These are phyloP conservation scores for Lordiphosa clarofinis DNA, from an alignment of 1,140 invertebrate genomes.

Conservation along the genomic window DNA sequence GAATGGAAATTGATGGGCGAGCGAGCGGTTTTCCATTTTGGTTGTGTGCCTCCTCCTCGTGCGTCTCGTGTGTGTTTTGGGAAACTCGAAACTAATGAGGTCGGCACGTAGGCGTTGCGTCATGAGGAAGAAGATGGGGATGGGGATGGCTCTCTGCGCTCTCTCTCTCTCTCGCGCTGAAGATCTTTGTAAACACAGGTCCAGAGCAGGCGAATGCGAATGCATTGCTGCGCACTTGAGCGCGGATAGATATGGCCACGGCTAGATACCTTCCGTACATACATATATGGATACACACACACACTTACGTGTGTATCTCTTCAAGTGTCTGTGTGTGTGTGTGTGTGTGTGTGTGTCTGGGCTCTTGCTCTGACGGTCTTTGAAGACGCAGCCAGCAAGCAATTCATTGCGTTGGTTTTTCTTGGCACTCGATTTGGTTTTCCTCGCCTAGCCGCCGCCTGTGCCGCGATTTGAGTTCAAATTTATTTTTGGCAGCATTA, in stretches of 20 bases:
- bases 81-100: conserved; percentile 69
- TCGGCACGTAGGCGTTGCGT: conserved; percentile 45
- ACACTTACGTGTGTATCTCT: background rate
- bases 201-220: conserved; percentile 14
- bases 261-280: conserved; percentile 1
- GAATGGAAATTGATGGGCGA: conserved; percentile 44
- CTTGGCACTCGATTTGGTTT: conserved; percentile 60
- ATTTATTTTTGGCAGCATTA: conserved; percentile 73
- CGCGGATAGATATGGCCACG: conserved; percentile 18
- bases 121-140: conserved; percentile 8
- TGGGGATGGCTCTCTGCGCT: conserved; percentile 5
- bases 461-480: conserved; percentile 67
- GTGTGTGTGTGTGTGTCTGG: conserved; percentile 12
- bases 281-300: background rate
- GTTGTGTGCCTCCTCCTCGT: background rate
- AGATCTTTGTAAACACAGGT: conserved; percentile 27
- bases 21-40: conserved; percentile 25
- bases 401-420: conserved; percentile 71
- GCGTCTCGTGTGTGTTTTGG: conserved; percentile 22
- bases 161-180: background rate
- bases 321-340: conserved; percentile 9
- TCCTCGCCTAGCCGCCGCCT: conserved; percentile 34
- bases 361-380: conserved; percentile 37
- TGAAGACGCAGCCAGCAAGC: conserved; percentile 11
- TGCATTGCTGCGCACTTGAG: conserved; percentile 42